These are phyloP conservation scores for Ornithoptera alexandrae DNA, from an alignment of 2,888 invertebrate genomes.

Conservation along the genomic window DNA sequence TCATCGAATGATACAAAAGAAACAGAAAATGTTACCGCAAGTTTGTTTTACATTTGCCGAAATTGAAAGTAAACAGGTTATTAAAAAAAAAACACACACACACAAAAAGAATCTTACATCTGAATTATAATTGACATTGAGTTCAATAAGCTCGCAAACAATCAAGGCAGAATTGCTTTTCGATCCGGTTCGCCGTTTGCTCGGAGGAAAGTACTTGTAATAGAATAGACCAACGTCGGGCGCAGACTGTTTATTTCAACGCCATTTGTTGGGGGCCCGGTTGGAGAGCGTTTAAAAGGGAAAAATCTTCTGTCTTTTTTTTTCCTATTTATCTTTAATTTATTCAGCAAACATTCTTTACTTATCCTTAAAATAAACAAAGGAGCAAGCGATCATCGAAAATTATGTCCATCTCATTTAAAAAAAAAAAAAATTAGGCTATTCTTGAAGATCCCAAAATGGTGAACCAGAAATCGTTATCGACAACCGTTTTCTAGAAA, in stretches of 20 bases:
- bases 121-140: conserved; percentile 32
- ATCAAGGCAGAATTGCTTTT: conserved; percentile 38
- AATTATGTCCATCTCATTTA: no score
- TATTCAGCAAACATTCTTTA: no score
- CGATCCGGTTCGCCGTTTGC: conserved; percentile 30
- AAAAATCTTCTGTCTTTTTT: background rate
- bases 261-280: conserved; percentile 37
- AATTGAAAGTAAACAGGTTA: background rate
- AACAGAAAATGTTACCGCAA: no score
- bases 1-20: no score
- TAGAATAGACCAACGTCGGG: conserved; percentile 41
- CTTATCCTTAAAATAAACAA: no score
- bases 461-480: no score
- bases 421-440: no score
- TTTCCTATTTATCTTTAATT: no score
- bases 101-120: conserved; percentile 23
- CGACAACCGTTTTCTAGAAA: no score
- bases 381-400: no score
- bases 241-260: conserved; percentile 51
- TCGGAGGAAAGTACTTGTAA: conserved; percentile 37
- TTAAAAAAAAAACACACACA: background rate
- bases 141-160: conserved; percentile 37
- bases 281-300: conserved; percentile 11
- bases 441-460: no score
- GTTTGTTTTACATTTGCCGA: background rate